Evolutionary conservation across 2,888 invertebrate species (phyloP).

Genomic region (Drosophila glabriapex): DNA sequence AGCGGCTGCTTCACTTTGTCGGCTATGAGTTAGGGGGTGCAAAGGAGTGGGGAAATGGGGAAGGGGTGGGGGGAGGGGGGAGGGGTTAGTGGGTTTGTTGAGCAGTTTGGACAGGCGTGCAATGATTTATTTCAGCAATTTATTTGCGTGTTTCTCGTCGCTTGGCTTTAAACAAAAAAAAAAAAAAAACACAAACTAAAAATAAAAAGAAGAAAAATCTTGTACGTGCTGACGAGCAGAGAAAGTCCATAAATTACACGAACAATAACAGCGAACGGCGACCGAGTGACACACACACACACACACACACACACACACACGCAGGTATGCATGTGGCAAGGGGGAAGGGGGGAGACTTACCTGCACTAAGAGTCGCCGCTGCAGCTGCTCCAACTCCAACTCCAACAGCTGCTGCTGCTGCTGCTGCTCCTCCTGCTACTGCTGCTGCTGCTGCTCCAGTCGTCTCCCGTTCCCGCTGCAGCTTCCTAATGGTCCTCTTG

Average conservation of each 20-base stretch:
- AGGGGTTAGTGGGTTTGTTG: not conserved
- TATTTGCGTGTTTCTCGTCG: constrained; percentile 71
- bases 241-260: constrained; percentile 82
- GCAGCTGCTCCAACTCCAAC: not conserved
- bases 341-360: constrained; percentile 25
- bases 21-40: not conserved
- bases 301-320: constrained; percentile 61
- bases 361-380: constrained; percentile 29
- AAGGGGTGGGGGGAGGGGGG: not conserved
- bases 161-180: constrained; percentile 37
- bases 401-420: constrained; percentile 87
- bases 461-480: constrained; percentile 91
- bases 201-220: constrained; percentile 15
- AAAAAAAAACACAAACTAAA: not conserved
- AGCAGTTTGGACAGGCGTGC: constrained; percentile 54
- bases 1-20: constrained; percentile 22
- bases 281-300: constrained; percentile 57
- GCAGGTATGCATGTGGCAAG: constrained; percentile 1
- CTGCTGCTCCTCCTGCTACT: constrained; percentile 73
- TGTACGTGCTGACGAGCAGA: constrained; percentile 74
- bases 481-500: constrained; percentile 90
- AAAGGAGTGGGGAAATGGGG: not conserved
- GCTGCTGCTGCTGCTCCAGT: constrained; percentile 11
- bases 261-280: constrained; percentile 47
- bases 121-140: constrained; percentile 82